Base-by-base conservation (phyloP, 1,140 invertebrate species). In the Heterodera schachtii region DNA sequence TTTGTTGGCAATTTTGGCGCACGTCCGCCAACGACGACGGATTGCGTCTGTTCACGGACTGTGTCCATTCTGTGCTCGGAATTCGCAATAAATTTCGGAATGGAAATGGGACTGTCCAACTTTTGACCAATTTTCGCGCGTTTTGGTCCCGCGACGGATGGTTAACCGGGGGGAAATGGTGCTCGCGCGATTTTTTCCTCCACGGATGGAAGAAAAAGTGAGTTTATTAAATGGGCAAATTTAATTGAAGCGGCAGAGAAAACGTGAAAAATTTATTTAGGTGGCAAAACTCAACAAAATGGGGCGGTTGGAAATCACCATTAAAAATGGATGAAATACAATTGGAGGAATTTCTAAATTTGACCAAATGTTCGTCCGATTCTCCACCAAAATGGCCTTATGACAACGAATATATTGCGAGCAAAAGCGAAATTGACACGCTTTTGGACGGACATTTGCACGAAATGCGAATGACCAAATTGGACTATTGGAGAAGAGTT, bases 141-240 rank as follows among this genome's bases (percentile, higher is more conserved):
- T 84, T 86, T 81, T 85, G 85, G 85, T 76, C 82, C 4, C 83
- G 84, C 46, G 84, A 85, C 73, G 86, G 81, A 13, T 85, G 84
- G 84, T 78, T 81, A 0, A 85, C 86, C n/a, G 73, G 52, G 13
- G 78, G 52, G 21, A 44, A 82, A n/a, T 85, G 84, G 84, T 70
- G 75, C 7, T 3, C 60, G 13, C 47, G 71, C 21, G 81, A 82
- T 70, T 82, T 82, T 60, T 52, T 82, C 43, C 31, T 82, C 8
- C 81, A 82, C 47, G 81, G 81, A n/a, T 82, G 83, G 83, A 73
- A 82, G 57, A 81, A 67, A 47, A 79, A 71, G 81, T 81, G 41
- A 43, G 8, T 71, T 19, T 19, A 60, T 71, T 1, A 19, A n/a
- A 71, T 46, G 5, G 41, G 47, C n/a, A n/a, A n/a, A n/a, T n/a